Base-by-base conservation (phyloP, 2,797 vertebrate species). In the Scomberomorus guttatus region DNA sequence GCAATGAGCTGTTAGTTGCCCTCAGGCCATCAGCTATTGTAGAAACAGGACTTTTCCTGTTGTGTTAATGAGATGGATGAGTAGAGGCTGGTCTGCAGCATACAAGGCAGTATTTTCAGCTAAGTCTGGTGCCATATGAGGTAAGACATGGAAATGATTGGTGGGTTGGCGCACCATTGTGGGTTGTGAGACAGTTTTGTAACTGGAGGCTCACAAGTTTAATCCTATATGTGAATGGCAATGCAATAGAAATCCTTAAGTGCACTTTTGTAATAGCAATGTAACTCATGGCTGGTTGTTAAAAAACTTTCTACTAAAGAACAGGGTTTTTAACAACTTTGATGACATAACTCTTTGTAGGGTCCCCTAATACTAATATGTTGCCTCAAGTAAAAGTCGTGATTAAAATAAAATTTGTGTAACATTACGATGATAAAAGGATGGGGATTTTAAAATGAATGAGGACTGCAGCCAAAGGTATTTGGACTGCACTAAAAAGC, bases 21-120 rank as follows among this genome's bases (percentile, higher is more conserved):
- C 79, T 52, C 18, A 6, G 88, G 89, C 85, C 77, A 70, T 80
- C 56, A 72, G 84, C 80, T 72, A 85, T 76, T 79, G 80, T 81
- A 70, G 81, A 84, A 87, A 76, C 82, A 83, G 79, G 77, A 85
- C 75, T 80, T 85, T 71, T 80, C 59, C 82, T 76, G 80, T 82
- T 80, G 86, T 75, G 76, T 70, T 91, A 92, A 92, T 90, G 88
- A 91, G 86, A 79, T 73, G 56, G 81, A 81, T 71, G 76, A 84
- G 76, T 15, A 9, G 65, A 82, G 48, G 73, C 75, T 75, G 69
- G 59, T 84, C 70, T 78, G 75, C 64, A 34, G 73, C 72, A 65
- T 51, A 56, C 15, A 39, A 63, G 54, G 59, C 57, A 58, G 60
- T 2, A 22, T 72, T 75, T 77, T 75, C 24, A 73, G 65, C 59